These are phyloP conservation scores for Cheilinus undulatus DNA, from an alignment of 2,113 vertebrate genomes.

Conservation along the genomic window DNA sequence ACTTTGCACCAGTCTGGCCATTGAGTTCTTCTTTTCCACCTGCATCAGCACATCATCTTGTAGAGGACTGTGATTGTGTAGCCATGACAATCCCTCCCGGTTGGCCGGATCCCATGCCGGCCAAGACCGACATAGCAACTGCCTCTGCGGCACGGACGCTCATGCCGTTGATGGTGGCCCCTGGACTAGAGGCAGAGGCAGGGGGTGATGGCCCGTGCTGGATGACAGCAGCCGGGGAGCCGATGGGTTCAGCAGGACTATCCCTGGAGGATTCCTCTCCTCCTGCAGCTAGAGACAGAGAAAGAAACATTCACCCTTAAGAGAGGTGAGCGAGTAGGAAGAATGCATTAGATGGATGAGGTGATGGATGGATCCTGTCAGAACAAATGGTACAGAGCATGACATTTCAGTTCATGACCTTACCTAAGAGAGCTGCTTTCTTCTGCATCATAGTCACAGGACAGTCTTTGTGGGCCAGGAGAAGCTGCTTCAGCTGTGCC, in stretches of 20 bases:
- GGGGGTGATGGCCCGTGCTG: conserved; percentile 87
- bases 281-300: conserved; percentile 87
- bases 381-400: conserved; percentile 1
- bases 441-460: conserved; percentile 97
- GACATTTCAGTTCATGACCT: conserved; percentile 3
- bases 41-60: conserved; percentile 90
- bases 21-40: conserved; percentile 67
- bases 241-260: conserved; percentile 82
- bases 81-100: conserved; percentile 86
- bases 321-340: conserved; percentile 77
- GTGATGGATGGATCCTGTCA: conserved; percentile 52
- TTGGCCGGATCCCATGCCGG: conserved; percentile 92
- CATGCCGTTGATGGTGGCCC: conserved; percentile 86
- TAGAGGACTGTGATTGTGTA: conserved; percentile 91
- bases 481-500: conserved; percentile 95
- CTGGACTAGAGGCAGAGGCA: conserved; percentile 75
- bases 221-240: conserved; percentile 90
- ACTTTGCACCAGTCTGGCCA: conserved; percentile 57
- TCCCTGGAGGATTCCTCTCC: conserved; percentile 89
- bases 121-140: conserved; percentile 92
- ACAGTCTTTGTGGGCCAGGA: conserved; percentile 97
- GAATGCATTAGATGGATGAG: conserved; percentile 70
- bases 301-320: conserved; percentile 82
- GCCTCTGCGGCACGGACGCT: conserved; percentile 92
- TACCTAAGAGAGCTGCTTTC: conserved; percentile 87